Base-by-base conservation (phyloP, 2,113 vertebrate genomes). In the Xiphophorus couchianus region DNA sequence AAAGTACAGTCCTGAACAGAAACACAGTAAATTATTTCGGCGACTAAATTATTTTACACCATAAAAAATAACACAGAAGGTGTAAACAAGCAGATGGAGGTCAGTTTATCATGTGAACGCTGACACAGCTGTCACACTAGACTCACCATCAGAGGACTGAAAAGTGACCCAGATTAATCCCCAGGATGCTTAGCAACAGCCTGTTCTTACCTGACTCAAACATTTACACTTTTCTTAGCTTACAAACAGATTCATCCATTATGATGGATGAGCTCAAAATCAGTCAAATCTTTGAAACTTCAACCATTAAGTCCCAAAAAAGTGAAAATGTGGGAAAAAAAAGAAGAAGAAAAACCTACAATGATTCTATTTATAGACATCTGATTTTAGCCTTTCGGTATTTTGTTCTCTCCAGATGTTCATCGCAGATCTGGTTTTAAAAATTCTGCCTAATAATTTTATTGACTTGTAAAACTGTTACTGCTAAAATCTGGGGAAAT, bases 31-130 rank as follows among this genome's bases (percentile, higher is more conserved):
- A 58, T 10, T 9, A n/a, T n/a, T 25, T 58, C 3, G 5, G 19
- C n/a, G 5, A 58, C 25, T n/a, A 11, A 58, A 25, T 58, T 22
- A 30, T 63, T 31, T 58, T 9, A 42, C 48, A 6, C 35, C 67
- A 70, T 25, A 44, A 5, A 33, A 31, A 51, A 19, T 48, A 48
- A 48, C 15, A 9, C 27, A 30, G 15, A 6, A 29, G 37, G 10
- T 68, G 68, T 39, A 33, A 69, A 27, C 71, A 74, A 60, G 51
- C 84, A 86, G 85, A 88, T 76, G 84, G 84, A 86, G 74, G 54
- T 17, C 13, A 69, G 73, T 81, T 83, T 76, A 88, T 66, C 35
- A 76, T 77, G 31, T 44, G 25, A n/a, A 78, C 63, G 68, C 85
- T 80, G 60, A 82, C 79, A 73, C 77, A 76, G 60, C 76, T 62